phyloP scores from a whole-genome alignment of 2,888 invertebrate genomes.

The Harpalus rubripes region DNA sequence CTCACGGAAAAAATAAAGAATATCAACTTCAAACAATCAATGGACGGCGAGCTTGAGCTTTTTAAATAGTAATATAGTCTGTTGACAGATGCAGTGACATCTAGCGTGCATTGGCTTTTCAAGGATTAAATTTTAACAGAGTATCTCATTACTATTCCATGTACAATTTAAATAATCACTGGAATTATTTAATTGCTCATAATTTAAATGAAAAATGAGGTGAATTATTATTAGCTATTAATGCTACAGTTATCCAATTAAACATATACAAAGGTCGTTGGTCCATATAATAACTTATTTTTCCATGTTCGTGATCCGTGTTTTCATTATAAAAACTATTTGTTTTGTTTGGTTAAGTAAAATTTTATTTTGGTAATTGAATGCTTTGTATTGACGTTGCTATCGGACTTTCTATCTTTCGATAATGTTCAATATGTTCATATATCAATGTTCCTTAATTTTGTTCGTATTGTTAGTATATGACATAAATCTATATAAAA shows the following conservation, averaged over 20 bases:
- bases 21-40: conserved; percentile 28
- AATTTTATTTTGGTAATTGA: conserved; percentile 29
- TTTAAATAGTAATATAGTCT: conserved; percentile 41
- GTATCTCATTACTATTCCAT: background rate
- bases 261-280: background rate
- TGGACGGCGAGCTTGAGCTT: background rate
- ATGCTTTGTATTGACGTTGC: background rate
- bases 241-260: background rate
- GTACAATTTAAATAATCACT: conserved; percentile 3
- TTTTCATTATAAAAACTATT: conserved; percentile 1
- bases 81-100: conserved; percentile 3
- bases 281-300: background rate
- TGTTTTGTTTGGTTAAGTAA: conserved; percentile 11
- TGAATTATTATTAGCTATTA: background rate
- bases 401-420: conserved; percentile 23
- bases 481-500: background rate
- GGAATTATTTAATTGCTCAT: background rate
- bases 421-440: background rate
- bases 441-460: background rate
- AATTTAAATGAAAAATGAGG: background rate
- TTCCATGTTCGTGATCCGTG: conserved; percentile 1
- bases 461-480: background rate
- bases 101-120: background rate
- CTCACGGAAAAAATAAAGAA: conserved; percentile 55
- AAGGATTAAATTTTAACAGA: conserved; percentile 4